These are phyloP conservation scores for Clitarchus hookeri DNA, from an alignment of 2,888 invertebrate species.

Conservation along the genomic window DNA sequence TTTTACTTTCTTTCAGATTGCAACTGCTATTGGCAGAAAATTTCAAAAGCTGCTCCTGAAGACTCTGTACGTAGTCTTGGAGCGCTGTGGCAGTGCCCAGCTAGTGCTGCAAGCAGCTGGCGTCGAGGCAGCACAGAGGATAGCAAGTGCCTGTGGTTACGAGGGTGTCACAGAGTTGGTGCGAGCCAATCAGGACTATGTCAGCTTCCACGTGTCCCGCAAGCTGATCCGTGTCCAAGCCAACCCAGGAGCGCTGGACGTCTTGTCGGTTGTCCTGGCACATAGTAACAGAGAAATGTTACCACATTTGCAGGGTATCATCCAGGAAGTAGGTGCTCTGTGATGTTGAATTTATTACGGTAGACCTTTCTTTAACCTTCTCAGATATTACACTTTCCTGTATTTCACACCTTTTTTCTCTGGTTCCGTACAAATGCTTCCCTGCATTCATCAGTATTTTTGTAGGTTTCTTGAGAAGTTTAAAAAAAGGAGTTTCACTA, in stretches of 20 bases:
- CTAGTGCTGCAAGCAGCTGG: slow-evolving; percentile 44
- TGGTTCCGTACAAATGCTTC: too few species aligned
- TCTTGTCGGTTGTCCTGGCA: slow-evolving; percentile 72
- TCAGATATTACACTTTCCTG: too few species aligned
- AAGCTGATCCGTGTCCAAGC: slow-evolving; percentile 57
- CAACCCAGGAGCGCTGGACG: slow-evolving; percentile 49
- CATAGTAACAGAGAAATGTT: slow-evolving; percentile 68
- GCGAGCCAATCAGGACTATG: slow-evolving; percentile 71
- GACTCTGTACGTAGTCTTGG: slow-evolving; percentile 69
- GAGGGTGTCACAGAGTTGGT: slow-evolving; percentile 63
- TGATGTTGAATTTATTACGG: background rate
- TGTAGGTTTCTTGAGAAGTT: too few species aligned
- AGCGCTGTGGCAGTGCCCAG: slow-evolving; percentile 59
- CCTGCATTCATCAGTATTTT: too few species aligned
- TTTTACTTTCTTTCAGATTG: slow-evolving; percentile 52
- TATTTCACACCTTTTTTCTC: too few species aligned
- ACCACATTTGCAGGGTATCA: slow-evolving; percentile 68
- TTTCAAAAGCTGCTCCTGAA: slow-evolving; percentile 67
- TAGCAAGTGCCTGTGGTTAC: slow-evolving; percentile 64
- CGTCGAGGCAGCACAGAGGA: slow-evolving; percentile 46
- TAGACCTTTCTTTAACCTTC: too few species aligned
- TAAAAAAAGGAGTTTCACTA: too few species aligned
- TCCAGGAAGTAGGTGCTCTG: slow-evolving; percentile 63
- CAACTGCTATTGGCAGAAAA: slow-evolving; percentile 57
- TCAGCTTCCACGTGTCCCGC: slow-evolving; percentile 64